Conservation (phyloP, 1,140 invertebrate species). For the Nasonia vitripennis region DNA sequence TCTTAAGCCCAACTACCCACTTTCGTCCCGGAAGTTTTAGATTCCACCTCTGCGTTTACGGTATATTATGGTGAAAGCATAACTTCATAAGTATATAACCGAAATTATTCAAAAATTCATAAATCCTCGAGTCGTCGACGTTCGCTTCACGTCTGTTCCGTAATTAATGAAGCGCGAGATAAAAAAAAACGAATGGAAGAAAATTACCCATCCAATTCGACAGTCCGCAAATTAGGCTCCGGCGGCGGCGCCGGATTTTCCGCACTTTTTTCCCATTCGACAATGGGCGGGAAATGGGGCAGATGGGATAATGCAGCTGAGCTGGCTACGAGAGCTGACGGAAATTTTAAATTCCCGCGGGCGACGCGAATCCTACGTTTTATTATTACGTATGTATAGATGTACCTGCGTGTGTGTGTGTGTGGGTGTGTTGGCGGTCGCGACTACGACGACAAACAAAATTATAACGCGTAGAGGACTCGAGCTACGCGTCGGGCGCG, state of each 20-base stretch:
- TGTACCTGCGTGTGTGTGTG: no score
- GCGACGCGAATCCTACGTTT: background rate
- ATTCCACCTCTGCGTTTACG: no score
- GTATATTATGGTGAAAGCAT: no score
- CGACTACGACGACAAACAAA: conserved; percentile 12
- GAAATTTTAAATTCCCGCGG: conserved; percentile 16
- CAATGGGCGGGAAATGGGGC: background rate
- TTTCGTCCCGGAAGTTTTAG: no score
- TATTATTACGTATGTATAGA: background rate
- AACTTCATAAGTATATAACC: no score
- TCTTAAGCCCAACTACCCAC: background rate
- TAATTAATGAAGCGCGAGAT: no score
- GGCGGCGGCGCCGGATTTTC: background rate
- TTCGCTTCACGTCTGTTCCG: no score
- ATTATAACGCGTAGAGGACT: conserved; percentile 23
- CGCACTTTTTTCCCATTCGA: conserved; percentile 1
- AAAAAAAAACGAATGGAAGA: no score
- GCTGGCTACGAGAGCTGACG: background rate
- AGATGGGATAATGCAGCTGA: background rate
- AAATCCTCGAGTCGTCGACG: no score
- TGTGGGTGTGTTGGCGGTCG: background rate
- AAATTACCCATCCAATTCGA: background rate
- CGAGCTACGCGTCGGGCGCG: background rate
- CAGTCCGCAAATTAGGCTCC: background rate
- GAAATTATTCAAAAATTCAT: no score